phyloP scores from a whole-genome alignment of 2,797 vertebrate species.

The Xiphophorus birchmanni region DNA sequence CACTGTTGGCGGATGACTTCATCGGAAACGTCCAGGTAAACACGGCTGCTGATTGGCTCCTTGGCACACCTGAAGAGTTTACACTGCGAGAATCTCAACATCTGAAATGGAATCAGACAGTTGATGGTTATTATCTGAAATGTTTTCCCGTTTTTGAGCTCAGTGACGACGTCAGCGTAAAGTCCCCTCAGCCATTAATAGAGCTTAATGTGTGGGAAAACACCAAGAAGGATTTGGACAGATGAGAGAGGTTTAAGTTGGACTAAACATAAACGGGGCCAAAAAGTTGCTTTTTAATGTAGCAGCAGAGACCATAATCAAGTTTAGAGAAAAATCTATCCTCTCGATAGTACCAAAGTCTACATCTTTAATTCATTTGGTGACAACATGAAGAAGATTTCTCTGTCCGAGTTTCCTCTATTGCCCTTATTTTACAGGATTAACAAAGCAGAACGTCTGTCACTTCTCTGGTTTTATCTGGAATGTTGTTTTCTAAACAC shows the following conservation, averaged over 20 bases:
- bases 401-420: not conserved
- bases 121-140: not conserved
- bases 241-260: not conserved
- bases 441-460: not conserved
- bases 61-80: not conserved
- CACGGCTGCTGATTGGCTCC: slow-evolving; percentile 6
- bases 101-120: not conserved
- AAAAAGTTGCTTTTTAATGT: not conserved
- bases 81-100: not conserved
- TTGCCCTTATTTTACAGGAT: not conserved
- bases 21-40: not conserved
- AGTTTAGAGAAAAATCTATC: not conserved
- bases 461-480: not conserved
- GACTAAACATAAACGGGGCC: not conserved
- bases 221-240: not conserved
- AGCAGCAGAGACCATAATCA: not conserved
- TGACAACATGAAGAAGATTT: not conserved
- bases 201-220: not conserved
- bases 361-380: not conserved
- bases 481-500: not conserved
- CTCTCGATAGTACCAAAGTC: not conserved
- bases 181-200: not conserved
- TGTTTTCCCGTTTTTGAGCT: not conserved
- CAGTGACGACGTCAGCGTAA: slow-evolving; percentile 17
- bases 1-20: not conserved